Evolutionary conservation across 2,888 invertebrate genomes (phyloP).

Genomic region (Acanthacorydalis orientalis): DNA sequence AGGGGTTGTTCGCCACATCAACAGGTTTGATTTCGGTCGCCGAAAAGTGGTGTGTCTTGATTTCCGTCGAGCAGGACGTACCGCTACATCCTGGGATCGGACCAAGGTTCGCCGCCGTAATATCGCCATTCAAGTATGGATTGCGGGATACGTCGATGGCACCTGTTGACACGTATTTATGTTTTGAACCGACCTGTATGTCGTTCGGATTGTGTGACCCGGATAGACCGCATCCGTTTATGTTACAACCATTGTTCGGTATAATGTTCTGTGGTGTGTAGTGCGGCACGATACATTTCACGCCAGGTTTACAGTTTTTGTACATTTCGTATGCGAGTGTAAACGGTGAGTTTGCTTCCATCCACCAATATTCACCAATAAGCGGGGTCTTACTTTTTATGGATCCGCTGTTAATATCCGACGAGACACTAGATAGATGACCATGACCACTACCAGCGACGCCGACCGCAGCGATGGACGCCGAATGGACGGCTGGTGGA

Average conservation of each 20-base stretch:
- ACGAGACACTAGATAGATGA: slow-evolving; percentile 18
- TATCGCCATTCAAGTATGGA: not conserved
- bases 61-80: not conserved
- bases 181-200: not conserved
- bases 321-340: slow-evolving; percentile 27
- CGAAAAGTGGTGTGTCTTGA: not conserved
- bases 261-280: slow-evolving; percentile 8
- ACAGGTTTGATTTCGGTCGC: slow-evolving; percentile 9
- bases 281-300: slow-evolving; percentile 14
- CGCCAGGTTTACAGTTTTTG: slow-evolving; percentile 20
- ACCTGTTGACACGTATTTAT: not conserved
- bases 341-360: slow-evolving; percentile 38
- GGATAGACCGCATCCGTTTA: slow-evolving; percentile 7
- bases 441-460: slow-evolving; percentile 20
- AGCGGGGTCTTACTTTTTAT: too few relatives aligned
- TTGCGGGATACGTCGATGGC: not conserved
- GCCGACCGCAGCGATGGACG: slow-evolving; percentile 20
- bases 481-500: slow-evolving; percentile 27
- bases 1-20: slow-evolving; percentile 20
- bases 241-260: slow-evolving; percentile 6
- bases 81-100: not conserved
- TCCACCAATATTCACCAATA: slow-evolving; percentile 38
- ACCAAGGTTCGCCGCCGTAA: not conserved
- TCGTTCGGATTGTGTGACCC: not conserved
- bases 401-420: slow-evolving; percentile 17